Base-by-base conservation (phyloP, 2,113 vertebrate genomes). In the Pteronura brasiliensis region DNA sequence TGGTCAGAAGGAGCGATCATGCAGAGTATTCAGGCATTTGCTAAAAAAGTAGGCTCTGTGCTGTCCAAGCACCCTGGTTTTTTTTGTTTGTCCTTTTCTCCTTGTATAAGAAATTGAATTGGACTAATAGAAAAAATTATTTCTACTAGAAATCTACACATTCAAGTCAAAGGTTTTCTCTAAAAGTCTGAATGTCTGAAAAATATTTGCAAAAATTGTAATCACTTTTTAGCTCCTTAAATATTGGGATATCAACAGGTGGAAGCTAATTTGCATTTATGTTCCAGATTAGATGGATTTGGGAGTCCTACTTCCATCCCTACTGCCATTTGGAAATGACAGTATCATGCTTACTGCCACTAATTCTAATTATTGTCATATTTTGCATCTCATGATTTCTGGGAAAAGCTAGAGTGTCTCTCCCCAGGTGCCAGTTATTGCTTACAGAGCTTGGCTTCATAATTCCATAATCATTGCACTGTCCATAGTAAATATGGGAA, bases 391-490 rank as follows among this genome's bases (percentile, higher is more conserved):
- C 71, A 27, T 81, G 71, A 92, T 69, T 97, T 96, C 96, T 90
- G 80, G 95, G 95, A 96, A 96, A 87, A 88, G 87, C 92, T 95
- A 27, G 52, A 67, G 12, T 90, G 59, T 72, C 69, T 94, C 80
- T 85, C 11, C 25, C 61, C 9, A 34, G 44, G 23, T 34, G 59
- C 90, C 95, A 96, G n/a, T 61, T 85, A 25, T 95, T 96, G 89
- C 89, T 93, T 90, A 65, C 55, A 72, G 57, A 80, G 34, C 55
- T 74, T 71, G 63, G 17, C 81, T 92, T 81, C 77, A 72, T 96
- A 92, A 96, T 96, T 93, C 93, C 71, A 96, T 95, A 90, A 93
- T 96, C 52, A 79, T 29, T 90, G 69, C 59, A 90, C n/a, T 88
- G 80, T 89, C 87, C 49, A 49, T 90, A 93, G 61, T 34, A 95